Evolutionary conservation across 1,140 invertebrate species (phyloP).

Genomic region (Lucilia sericata): DNA sequence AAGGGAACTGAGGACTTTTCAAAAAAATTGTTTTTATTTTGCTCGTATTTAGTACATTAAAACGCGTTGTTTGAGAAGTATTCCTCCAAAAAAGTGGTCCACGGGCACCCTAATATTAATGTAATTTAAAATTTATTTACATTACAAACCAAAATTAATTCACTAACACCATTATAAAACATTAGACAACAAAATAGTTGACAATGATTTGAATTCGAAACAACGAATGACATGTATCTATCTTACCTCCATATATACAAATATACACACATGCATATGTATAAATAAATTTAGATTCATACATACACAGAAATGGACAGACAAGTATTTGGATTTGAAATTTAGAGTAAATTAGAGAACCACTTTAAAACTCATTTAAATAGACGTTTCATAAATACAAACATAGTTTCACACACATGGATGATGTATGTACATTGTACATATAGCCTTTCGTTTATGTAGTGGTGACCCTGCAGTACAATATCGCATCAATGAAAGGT

Average conservation of each 20-base stretch:
- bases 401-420: too few species aligned
- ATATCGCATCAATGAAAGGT: too few species aligned
- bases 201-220: too few species aligned
- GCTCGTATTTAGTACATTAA: too few species aligned
- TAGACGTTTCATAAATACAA: not conserved
- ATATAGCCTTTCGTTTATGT: too few species aligned
- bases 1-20: too few species aligned
- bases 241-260: not conserved
- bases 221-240: not conserved
- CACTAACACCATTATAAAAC: conserved; percentile 33
- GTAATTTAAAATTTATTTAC: conserved; percentile 29
- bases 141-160: conserved; percentile 39
- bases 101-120: too few species aligned
- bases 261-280: not conserved
- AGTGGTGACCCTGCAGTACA: too few species aligned
- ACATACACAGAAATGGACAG: not conserved
- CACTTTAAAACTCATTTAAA: conserved; percentile 41
- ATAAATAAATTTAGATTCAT: not conserved
- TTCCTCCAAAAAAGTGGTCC: too few species aligned
- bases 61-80: too few species aligned
- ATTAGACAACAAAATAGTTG: too few species aligned
- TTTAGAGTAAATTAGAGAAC: conserved; percentile 1
- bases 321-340: conserved; percentile 24
- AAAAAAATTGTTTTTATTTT: too few species aligned
- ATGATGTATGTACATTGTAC: not conserved